Conservation (phyloP, 2,888 invertebrate genomes). For the Gisinianus flammeolus region DNA sequence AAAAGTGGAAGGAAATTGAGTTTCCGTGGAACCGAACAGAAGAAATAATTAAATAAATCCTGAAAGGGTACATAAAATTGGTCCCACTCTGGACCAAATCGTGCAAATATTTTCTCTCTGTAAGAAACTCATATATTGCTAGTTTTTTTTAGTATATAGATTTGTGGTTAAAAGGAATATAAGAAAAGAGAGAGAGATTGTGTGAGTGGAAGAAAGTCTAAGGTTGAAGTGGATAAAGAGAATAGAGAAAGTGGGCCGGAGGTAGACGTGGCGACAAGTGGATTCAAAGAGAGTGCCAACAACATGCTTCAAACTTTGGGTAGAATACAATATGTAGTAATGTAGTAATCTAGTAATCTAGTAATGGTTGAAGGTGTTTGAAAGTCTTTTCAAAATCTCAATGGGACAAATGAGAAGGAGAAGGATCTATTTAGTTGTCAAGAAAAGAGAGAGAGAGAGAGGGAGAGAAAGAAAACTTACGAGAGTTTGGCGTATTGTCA, state of each 20-base stretch:
- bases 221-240: background rate
- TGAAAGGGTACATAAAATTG: no score
- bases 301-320: background rate
- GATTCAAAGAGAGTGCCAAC: background rate
- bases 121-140: no score
- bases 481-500: conserved; percentile 92
- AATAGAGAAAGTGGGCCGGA: background rate
- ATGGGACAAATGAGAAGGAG: background rate
- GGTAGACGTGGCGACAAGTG: background rate
- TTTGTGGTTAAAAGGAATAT: no score
- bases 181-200: background rate
- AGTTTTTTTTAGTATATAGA: no score
- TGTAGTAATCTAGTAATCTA: background rate
- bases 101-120: no score
- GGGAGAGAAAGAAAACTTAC: conserved; percentile 69
- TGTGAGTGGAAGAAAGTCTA: background rate
- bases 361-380: no score
- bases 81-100: no score
- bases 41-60: no score
- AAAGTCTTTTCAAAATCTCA: background rate
- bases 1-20: no score
- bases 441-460: background rate
- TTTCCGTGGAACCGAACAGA: no score
- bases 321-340: no score
- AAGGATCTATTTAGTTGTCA: background rate